Percentiles rank a stretch among this genome's conserved stretches.
These are phyloP conservation scores for Lagopus muta DNA, from an alignment of 2,113 vertebrate species.

Conservation along the genomic window DNA sequence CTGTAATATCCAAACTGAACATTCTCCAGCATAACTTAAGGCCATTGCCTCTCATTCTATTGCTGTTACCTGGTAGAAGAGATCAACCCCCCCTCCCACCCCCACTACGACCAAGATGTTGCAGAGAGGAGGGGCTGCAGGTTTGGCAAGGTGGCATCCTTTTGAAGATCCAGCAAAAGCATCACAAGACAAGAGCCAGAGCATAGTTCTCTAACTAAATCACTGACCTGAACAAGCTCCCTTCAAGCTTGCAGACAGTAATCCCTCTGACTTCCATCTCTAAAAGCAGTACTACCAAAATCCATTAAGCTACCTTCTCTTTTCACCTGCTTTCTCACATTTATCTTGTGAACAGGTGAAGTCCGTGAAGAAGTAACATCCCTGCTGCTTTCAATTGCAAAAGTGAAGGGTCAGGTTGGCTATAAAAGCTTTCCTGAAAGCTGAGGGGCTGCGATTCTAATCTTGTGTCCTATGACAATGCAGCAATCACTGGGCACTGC, in stretches of 20 bases:
- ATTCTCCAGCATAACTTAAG: no score
- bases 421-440: conserved; percentile 5
- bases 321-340: background rate
- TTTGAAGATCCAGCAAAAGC: background rate
- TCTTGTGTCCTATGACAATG: background rate
- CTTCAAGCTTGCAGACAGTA: background rate
- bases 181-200: background rate
- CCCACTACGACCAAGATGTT: no score
- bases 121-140: background rate
- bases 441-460: background rate
- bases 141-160: background rate
- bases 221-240: background rate
- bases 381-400: background rate
- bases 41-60: no score
- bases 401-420: background rate
- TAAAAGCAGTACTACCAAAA: background rate
- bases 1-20: no score
- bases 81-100: no score
- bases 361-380: background rate
- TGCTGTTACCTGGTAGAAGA: no score
- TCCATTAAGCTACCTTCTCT: background rate
- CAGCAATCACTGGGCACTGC: background rate
- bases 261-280: background rate
- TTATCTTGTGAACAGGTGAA: background rate
- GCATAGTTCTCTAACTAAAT: background rate